Percentiles rank a stretch among this genome's conserved stretches.
These are phyloP conservation scores for Loris lydekkerianus DNA, from an alignment of 2,797 vertebrate species.

Conservation along the genomic window DNA sequence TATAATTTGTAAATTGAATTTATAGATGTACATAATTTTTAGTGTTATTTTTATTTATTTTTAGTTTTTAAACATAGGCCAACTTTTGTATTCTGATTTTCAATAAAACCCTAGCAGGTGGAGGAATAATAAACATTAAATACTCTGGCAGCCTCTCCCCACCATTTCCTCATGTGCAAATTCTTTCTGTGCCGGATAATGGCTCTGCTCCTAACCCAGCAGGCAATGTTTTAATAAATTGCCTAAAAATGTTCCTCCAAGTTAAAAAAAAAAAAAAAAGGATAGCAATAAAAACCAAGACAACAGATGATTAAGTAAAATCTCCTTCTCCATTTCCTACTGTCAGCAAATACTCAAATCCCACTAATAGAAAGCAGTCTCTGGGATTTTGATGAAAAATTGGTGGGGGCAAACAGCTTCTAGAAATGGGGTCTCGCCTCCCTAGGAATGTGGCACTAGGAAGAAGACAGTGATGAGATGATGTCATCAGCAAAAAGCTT, in stretches of 20 bases:
- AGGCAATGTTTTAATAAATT: constrained; percentile 86
- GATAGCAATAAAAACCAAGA: constrained; percentile 80
- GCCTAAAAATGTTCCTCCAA: constrained; percentile 80
- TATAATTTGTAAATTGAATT: neutral
- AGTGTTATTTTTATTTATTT: neutral
- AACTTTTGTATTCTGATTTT: constrained; percentile 67
- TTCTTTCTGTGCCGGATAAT: constrained; percentile 79
- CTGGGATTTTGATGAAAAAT: constrained; percentile 78
- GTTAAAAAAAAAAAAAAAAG: constrained; percentile 71
- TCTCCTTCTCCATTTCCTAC: constrained; percentile 83
- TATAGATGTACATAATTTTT: neutral
- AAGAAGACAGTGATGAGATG: constrained; percentile 69
- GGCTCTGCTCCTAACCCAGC: constrained; percentile 80
- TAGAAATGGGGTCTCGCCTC: constrained; percentile 77
- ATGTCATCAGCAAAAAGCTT: constrained; percentile 49
- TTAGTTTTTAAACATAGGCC: constrained; percentile 35
- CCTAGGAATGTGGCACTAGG: neutral
- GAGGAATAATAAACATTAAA: constrained; percentile 72
- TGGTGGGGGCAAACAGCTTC: constrained; percentile 76
- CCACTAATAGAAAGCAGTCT: constrained; percentile 74
- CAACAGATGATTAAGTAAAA: constrained; percentile 86
- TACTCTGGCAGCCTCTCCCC: constrained; percentile 58
- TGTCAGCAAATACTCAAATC: constrained; percentile 84
- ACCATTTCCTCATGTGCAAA: constrained; percentile 73
- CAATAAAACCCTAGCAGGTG: constrained; percentile 61